A percentile compares a stretch with the other conserved stretches of the same genome.
phyloP scores from a whole-genome alignment of 2,113 vertebrate species.

The Propithecus coquereli region DNA sequence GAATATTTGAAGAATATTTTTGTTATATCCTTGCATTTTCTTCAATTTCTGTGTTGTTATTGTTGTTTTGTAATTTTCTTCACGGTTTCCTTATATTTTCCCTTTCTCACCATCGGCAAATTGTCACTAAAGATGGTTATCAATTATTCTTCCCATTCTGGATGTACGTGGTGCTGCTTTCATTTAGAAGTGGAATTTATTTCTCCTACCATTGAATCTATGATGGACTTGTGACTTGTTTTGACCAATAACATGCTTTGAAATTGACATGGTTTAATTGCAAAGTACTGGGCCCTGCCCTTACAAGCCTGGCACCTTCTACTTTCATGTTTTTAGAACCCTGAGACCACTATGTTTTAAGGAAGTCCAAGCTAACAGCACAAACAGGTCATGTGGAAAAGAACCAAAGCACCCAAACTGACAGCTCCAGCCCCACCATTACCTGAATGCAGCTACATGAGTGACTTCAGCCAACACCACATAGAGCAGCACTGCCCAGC shows the following conservation, averaged over 20 bases:
- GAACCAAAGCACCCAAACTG: neutral
- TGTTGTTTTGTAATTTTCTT: neutral
- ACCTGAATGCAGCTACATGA: neutral
- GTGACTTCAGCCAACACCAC: neutral
- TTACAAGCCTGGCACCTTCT: neutral
- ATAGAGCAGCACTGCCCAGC: neutral
- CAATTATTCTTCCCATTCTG: neutral
- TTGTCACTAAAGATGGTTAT: neutral
- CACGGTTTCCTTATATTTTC: neutral
- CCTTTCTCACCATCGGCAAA: neutral
- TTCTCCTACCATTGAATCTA: neutral
- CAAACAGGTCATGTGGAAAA: neutral
- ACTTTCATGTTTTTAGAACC: neutral
- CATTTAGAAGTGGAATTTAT: slow-evolving; percentile 16
- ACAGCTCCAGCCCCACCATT: neutral
- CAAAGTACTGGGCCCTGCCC: neutral
- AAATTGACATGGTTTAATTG: slow-evolving; percentile 6
- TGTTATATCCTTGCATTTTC: neutral
- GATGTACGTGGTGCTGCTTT: neutral
- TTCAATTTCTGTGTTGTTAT: neutral
- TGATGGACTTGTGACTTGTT: neutral
- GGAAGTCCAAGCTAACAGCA: neutral
- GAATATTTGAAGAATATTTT: slow-evolving; percentile 1
- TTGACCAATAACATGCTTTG: neutral
- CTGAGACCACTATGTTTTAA: neutral